Base-by-base conservation (phyloP, 2,113 vertebrate genomes). In the Herpailurus yagouaroundi region DNA sequence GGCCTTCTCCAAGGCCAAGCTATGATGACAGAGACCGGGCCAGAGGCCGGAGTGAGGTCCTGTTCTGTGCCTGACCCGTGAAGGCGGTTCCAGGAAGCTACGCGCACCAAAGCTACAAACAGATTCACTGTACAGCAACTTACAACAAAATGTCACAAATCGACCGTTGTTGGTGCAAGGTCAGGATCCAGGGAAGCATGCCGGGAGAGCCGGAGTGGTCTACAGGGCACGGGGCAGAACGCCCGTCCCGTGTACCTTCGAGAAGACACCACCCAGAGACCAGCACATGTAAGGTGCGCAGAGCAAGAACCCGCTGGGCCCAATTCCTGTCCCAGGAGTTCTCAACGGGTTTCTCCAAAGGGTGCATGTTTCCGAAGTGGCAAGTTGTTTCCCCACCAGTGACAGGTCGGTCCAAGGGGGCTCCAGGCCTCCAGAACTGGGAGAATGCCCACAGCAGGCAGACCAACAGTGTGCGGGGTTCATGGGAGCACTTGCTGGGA, bases 61-160 rank as follows among this genome's bases (percentile, higher is more conserved):
- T 2, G 4, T 18, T 33, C 76, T 1, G 14, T 1, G 2, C 45
- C 23, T 3, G 5, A 38, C 38, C 21, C 5, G 3, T 7, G 38
- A 13, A 1, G 8, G 13, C 3, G 14, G 25, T 29, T 8, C 15
- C 36, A 48, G 73, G 10, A n/a, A 76, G 13, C n/a, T 23, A 21
- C 0, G 18, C 25, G 41, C 76, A 79, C 45, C 27, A 16, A 77
- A 31, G 41, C 76, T n/a, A 33, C 19, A 12, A 76, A 29, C 38
- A 50, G 38, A 33, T 5, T n/a, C 23, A 50, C 11, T 48, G 63
- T 14, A n/a, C 2, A 41, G 23, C 7, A 33, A 48, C 19, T 85
- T 14, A 84, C 10, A 23, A 14, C 19, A 48, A 66, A 66, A 8
- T 16, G 84, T 12, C 8, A n/a, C 1, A 31, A 31, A 23, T 5